phyloP scores from a whole-genome alignment of 2,888 invertebrate species.

The Eristalinus aeneus region DNA sequence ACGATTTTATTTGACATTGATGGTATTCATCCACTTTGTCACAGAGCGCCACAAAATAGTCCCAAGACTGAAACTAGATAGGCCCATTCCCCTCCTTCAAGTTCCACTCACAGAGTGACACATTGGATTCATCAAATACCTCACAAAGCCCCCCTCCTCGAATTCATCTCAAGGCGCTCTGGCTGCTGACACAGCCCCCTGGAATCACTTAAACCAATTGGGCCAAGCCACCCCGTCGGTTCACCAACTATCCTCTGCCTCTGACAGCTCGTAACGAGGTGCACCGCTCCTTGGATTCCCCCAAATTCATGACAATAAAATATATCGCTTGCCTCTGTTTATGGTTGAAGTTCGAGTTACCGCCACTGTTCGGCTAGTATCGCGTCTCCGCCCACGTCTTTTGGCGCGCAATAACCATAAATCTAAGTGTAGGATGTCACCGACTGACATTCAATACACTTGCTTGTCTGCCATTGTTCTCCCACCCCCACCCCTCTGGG shows the following conservation, averaged over 20 bases:
- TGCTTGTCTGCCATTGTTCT: slow-evolving; percentile 1
- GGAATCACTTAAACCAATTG: neutral
- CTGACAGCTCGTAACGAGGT: neutral
- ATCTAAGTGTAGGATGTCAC: slow-evolving; percentile 45
- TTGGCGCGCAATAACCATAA: slow-evolving; percentile 41
- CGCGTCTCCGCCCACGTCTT: slow-evolving; percentile 11
- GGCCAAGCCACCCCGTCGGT: neutral
- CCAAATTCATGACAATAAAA: neutral
- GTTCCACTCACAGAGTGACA: neutral
- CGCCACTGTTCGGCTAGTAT: neutral
- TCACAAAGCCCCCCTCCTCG: neutral
- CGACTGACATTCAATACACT: slow-evolving; percentile 42
- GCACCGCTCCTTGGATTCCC: neutral
- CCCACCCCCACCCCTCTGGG: too few relatives aligned
- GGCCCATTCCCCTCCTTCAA: neutral
- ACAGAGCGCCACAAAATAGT: too few relatives aligned
- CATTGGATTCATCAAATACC: neutral
- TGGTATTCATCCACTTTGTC: too few relatives aligned
- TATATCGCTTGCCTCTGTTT: neutral
- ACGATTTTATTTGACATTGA: too few relatives aligned
- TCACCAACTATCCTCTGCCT: neutral
- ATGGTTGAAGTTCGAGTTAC: neutral
- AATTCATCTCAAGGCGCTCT: neutral
- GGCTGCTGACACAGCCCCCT: neutral
- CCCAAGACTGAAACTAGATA: neutral